Percentiles rank a stretch among this genome's conserved stretches.
Conservation (phyloP, 2,888 invertebrate genomes). For the Stenotaenia linearis region DNA sequence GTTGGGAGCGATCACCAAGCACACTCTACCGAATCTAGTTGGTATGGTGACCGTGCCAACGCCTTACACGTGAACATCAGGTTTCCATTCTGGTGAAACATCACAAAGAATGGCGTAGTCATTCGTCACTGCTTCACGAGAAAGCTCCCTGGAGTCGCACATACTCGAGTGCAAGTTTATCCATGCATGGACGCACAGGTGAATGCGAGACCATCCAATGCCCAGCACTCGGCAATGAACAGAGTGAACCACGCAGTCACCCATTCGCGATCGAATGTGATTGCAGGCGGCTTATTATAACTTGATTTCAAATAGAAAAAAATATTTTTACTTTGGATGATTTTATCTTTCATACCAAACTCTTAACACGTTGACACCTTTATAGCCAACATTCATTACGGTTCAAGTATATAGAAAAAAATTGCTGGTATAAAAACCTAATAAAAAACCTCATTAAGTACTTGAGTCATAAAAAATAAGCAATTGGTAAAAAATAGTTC, state of each 20-base stretch:
- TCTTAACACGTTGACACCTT: not conserved
- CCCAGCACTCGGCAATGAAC: too few relatives aligned
- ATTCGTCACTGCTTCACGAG: slow-evolving; percentile 5
- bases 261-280: not conserved
- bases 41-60: not conserved
- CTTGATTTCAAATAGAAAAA: not conserved
- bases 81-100: slow-evolving; percentile 6
- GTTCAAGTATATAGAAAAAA: not conserved
- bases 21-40: not conserved
- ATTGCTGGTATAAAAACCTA: too few relatives aligned
- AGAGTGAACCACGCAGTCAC: not conserved
- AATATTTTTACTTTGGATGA: not conserved
- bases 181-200: not conserved
- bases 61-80: not conserved
- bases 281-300: not conserved
- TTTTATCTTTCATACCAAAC: not conserved
- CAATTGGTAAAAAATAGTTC: not conserved
- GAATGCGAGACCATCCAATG: not conserved
- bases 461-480: not conserved
- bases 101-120: slow-evolving; percentile 3
- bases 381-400: not conserved
- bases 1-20: not conserved
- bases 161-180: not conserved
- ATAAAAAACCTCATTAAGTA: too few relatives aligned
- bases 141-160: not conserved